Evolutionary conservation across 2,797 vertebrate genomes (phyloP).

Genomic region (Antennarius maculatus): DNA sequence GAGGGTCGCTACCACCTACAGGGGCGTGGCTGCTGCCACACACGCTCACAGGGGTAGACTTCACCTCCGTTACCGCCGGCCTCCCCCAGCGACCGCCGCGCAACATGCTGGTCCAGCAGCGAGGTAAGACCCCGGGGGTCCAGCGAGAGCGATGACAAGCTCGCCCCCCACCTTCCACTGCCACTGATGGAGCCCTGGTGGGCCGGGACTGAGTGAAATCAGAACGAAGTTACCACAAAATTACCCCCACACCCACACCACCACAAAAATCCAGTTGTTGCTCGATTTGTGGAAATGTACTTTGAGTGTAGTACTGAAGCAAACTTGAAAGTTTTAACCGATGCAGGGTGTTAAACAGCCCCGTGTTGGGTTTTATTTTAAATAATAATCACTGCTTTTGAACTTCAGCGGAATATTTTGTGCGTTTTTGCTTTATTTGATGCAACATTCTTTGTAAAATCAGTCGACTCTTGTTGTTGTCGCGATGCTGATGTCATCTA

Average conservation of each 20-base stretch:
- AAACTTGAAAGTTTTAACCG: no score
- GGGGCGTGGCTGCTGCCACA: conserved; percentile 53
- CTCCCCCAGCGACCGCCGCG: conserved; percentile 43
- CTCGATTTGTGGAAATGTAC: no score
- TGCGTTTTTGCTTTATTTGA: conserved; percentile 7
- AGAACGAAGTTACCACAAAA: no score
- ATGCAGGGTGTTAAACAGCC: no score
- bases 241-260: no score
- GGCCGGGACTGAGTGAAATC: conserved; percentile 23
- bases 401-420: neutral
- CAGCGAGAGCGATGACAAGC: conserved; percentile 12
- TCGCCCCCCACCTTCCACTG: conserved; percentile 15
- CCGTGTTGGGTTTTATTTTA: no score
- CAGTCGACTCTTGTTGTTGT: neutral
- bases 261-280: no score
- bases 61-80: conserved; percentile 50
- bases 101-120: conserved; percentile 70
- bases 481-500: conserved; percentile 24
- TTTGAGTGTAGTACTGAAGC: no score
- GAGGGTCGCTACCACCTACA: conserved; percentile 62
- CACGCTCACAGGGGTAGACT: conserved; percentile 64
- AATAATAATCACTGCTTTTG: neutral
- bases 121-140: conserved; percentile 77
- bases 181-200: conserved; percentile 34
- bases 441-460: conserved; percentile 2